Base-by-base conservation (phyloP, 2,888 invertebrate species). In the Tipula confusa region DNA sequence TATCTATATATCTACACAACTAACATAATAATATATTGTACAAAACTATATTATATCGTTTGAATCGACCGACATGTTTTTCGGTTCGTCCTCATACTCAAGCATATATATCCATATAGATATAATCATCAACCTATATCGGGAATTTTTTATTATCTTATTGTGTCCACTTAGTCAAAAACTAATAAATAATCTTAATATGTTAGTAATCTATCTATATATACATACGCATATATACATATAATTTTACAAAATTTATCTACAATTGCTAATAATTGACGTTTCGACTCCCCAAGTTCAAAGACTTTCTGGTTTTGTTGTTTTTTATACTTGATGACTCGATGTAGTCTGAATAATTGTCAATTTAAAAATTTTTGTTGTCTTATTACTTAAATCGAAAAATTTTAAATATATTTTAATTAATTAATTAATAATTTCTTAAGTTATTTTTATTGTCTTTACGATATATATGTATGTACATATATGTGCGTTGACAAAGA, bases 401-500 rank as follows among this genome's bases (percentile, higher is more conserved):
- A 64, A n/a, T 43, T 43, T 43, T 43, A 64, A 15, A 64, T 64
- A 24, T 64, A 24, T 64, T 64, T 64, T 64, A 64, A 64, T 64
- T 64, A 64, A 64, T 64, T 64, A 64, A 64, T 64, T 64, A 64
- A 64, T 24, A 13, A 64, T 64, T 64, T 43, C 43, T 64, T 64
- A 64, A 64, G 24, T 18, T 64, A 18, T 64, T 64, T 43, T 38
- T 64, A 24, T 64, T 64, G 64, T 64, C 64, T 64, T 64, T 64
- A 24, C 24, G 3, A 64, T 64, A 48, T 0, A 33, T 5, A 48
- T 43, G 43, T 15, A 7, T 15, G 15, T 43, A 15, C 3, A 6
- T 36, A 43, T 7, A 24, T 24, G 24, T 6, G 18, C 24, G 64
- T 64, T 24, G 64, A 64, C 64, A 24, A 64, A 18, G 24, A 64